Conservation (phyloP, 92 coral and sea anemone genomes). For the Chrysogorgia sp. region DNA sequence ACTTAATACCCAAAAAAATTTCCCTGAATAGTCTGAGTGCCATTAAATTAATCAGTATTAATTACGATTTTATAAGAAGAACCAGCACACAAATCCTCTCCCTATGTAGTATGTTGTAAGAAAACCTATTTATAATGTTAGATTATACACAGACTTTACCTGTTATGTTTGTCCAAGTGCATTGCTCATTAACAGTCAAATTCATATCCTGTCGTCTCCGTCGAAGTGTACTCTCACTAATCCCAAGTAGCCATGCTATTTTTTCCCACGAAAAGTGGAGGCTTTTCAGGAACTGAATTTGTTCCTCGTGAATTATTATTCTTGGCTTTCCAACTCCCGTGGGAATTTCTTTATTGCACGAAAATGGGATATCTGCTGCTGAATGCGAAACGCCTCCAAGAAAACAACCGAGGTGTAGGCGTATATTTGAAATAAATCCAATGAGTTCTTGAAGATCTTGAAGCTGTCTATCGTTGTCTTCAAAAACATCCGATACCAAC, state of each 20-base stretch:
- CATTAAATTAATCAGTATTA: too few species aligned
- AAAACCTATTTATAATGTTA: too few species aligned
- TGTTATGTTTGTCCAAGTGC: not conserved
- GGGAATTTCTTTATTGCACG: not conserved
- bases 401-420: not conserved
- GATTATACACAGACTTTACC: too few species aligned
- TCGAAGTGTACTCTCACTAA: conserved; percentile 19
- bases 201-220: conserved; percentile 19
- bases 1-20: too few species aligned
- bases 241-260: too few species aligned
- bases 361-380: not conserved
- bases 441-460: not conserved
- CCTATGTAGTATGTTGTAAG: too few species aligned
- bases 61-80: too few species aligned
- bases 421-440: not conserved
- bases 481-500: not conserved
- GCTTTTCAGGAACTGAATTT: conserved; percentile 9
- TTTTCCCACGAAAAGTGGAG: conserved; percentile 20
- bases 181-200: not conserved
- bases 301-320: conserved; percentile 13
- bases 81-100: too few species aligned
- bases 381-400: conserved; percentile 6
- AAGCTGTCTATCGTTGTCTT: not conserved
- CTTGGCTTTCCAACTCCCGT: conserved; percentile 11
- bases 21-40: too few species aligned